phyloP scores from a whole-genome alignment of 1,140 invertebrate species.

The Drosophila ironensis region DNA sequence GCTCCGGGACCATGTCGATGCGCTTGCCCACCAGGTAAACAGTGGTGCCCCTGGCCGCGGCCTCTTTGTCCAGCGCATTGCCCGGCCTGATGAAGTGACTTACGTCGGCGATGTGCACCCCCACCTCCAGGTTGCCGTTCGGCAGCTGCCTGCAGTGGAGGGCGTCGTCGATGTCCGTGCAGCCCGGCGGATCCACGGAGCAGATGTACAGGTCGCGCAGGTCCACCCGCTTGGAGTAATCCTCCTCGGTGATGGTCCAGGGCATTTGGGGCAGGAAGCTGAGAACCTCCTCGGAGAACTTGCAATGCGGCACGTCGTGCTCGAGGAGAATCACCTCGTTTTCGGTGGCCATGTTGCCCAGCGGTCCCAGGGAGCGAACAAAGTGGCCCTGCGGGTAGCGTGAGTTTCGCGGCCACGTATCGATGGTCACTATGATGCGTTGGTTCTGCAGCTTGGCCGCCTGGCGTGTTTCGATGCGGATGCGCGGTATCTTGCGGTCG shows the following conservation, averaged over 20 bases:
- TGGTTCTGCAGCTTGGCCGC: conserved; percentile 90
- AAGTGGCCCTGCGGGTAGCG: conserved; percentile 92
- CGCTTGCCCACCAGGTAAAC: conserved; percentile 95
- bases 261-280: conserved; percentile 95
- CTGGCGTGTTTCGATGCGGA: conserved; percentile 96
- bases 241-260: conserved; percentile 94
- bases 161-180: conserved; percentile 99
- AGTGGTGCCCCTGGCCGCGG: conserved; percentile 92
- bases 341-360: conserved; percentile 94
- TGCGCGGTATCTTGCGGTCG: conserved; percentile 94
- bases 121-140: conserved; percentile 93
- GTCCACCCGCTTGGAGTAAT: conserved; percentile 90
- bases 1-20: conserved; percentile 94
- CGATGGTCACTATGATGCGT: conserved; percentile 95
- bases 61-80: conserved; percentile 94
- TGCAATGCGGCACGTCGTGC: conserved; percentile 97
- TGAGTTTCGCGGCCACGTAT: conserved; percentile 95
- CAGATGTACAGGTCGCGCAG: conserved; percentile 93
- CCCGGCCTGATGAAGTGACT: conserved; percentile 95
- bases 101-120: conserved; percentile 98
- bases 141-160: conserved; percentile 92
- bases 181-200: conserved; percentile 99
- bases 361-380: conserved; percentile 90
- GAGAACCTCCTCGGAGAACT: conserved; percentile 96
- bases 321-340: conserved; percentile 98